Conservation (phyloP, 2,113 vertebrate genomes). For the Lepisosteus osseus region DNA sequence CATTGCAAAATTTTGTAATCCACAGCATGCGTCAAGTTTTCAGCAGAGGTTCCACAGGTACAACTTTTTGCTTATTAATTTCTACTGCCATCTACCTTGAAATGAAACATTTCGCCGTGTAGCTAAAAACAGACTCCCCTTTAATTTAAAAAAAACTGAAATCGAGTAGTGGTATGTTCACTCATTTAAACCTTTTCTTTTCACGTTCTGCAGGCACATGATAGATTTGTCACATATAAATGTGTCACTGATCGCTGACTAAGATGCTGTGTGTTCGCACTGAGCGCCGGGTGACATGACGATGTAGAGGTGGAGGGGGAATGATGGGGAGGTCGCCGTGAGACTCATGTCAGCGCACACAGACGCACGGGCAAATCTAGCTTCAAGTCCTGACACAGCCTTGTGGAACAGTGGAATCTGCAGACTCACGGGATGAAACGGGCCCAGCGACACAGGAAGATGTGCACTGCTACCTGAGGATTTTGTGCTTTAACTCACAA, state of each 20-base stretch:
- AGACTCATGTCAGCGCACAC: background rate
- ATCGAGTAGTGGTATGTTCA: background rate
- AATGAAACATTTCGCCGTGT: too few species aligned
- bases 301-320: background rate
- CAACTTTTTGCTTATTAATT: background rate
- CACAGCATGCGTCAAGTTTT: conserved; percentile 85
- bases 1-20: conserved; percentile 85
- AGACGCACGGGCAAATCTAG: conserved; percentile 6
- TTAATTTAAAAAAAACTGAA: too few species aligned
- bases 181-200: conserved; percentile 18
- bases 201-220: conserved; percentile 83
- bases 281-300: conserved; percentile 5
- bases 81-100: too few species aligned
- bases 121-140: too few species aligned
- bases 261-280: conserved; percentile 45
- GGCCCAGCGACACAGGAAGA: conserved; percentile 2
- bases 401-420: conserved; percentile 24
- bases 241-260: conserved; percentile 90
- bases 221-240: conserved; percentile 98
- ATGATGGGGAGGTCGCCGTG: conserved; percentile 1
- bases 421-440: background rate
- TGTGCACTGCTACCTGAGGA: too few species aligned
- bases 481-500: too few species aligned
- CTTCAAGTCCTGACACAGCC: conserved; percentile 29
- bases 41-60: conserved; percentile 97